Base-by-base conservation (phyloP, 1,140 invertebrate genomes). In the Theocolax elegans region DNA sequence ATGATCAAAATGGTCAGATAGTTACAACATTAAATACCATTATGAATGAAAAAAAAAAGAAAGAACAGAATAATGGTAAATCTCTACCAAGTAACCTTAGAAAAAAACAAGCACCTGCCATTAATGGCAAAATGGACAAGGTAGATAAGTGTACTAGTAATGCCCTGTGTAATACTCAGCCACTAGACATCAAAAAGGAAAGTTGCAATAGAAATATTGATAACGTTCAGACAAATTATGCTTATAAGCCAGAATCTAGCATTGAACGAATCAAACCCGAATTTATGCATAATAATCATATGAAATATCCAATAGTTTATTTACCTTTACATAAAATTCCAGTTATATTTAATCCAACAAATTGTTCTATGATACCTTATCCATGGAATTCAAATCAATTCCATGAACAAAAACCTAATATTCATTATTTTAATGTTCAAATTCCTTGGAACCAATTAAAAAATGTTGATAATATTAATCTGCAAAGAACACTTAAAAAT, bases 1-100 rank as follows among this genome's bases (percentile, higher is more conserved):
- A 38, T 12, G 72, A 79, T 48, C 53, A 70, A 19, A 17, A 71
- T 3, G 76, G 78, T 10, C 68, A 70, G 13, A 9, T 80, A 0
- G 9, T 49, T 9, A 65, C 78, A 25, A 72, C 17, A 1, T 72
- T 31, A 25, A 70, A 27, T 2, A 71, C 59, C 9, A 54, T 77
- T 60, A 15, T 10, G 29, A 31, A 27, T 17, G 21, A 29, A 3
- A 42, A 68, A 23, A 70, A 38, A 68, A 53, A 6, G 48, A 60
- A 7, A 59, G 40, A 25, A 6, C 4, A 35, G 10, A 10, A 35
- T 35, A 35, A 35, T n/a, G 13, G 4, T 46, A 46, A 46, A 46
- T 15, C 4, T 10, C 4, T 35, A 35, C 7, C n/a, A 31, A n/a
- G n/a, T n/a, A n/a, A n/a, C n/a, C n/a, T n/a, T n/a, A n/a, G 23